Evolutionary conservation across 2,888 invertebrate species (phyloP), one percentile per base, ranked within the genome.

Genomic region (Dysmachus trigonus): DNA sequence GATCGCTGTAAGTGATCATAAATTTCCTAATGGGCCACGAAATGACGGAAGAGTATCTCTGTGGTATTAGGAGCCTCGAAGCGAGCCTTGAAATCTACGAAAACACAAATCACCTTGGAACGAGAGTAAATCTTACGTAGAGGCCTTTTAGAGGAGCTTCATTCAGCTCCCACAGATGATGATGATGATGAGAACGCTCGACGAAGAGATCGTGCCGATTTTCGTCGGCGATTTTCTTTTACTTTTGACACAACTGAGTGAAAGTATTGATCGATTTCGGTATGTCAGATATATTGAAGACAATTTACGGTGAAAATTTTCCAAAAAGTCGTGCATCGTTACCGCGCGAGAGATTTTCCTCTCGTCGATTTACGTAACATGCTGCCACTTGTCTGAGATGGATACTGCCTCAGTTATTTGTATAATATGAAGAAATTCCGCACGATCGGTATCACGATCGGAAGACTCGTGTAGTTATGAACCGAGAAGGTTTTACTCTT

Each of bases 1-100:
- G 85, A 87, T 87, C 83, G 85, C 83, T 73, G 81, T 86, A 83
- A 72, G 79, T 83, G 86, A 85, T 87, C 87, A 85, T 87, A 87
- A 87, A 87, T 87, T 86, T 86, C 77, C 86, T 87, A 87, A 87
- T 87, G 76, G 85, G 83, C 87, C 86, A 83, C 86, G 77, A 87
- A 87, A 85, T 86, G 87, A 87, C 87, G 86, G 86, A 87, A 86
- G 85, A 87, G 83, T 85, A 84, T 62, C 76, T 38, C 35, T 73
- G 35, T 31, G 62, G 53, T 85, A 33, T 47, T 85, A 47, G 47
- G 47, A 73, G 74, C 8, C 73, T 76, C n/a, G 53, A 77, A 62
- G 47, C 51, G 62, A 62, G 47, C 51, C 72, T 86, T 77, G 79
- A 86, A 79, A 87, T 83, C 86, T 41, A 15, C 76, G 85, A 79